These are phyloP conservation scores for Sterrhoptilus dennistouni DNA, from an alignment of 2,113 vertebrate genomes.

Conservation along the genomic window DNA sequence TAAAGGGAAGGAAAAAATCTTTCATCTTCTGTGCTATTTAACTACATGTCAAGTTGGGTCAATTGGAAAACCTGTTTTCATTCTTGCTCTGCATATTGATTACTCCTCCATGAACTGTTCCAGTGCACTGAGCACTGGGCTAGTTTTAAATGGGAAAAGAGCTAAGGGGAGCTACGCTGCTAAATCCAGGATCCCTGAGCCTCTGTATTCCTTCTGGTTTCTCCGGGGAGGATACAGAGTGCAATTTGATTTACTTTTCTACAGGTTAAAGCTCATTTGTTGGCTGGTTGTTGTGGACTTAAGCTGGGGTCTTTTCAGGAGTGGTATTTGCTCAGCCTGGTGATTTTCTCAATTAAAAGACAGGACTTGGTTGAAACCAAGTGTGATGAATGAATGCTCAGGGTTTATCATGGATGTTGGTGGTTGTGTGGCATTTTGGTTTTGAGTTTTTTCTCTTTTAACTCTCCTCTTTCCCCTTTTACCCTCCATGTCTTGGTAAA, in stretches of 20 bases:
- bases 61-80: background rate
- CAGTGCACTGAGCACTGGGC: background rate
- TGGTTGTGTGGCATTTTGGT: background rate
- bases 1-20: constrained; percentile 62
- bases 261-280: background rate
- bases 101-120: background rate
- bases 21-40: constrained; percentile 22
- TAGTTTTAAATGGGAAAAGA: background rate
- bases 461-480: background rate
- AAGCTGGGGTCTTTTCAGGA: background rate
- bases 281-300: background rate
- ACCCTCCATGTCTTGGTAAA: background rate
- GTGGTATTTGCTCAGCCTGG: background rate
- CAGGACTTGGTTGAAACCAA: background rate
- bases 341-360: background rate
- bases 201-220: background rate
- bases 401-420: background rate
- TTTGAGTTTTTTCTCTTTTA: accelerated
- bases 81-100: background rate
- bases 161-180: background rate
- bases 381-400: background rate
- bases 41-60: background rate
- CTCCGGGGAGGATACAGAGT: background rate
- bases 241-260: background rate
- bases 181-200: background rate